A percentile compares a stretch with the other conserved stretches of the same genome.
Evolutionary conservation across 2,113 vertebrate species (phyloP).

Genomic region (Otus sunia): DNA sequence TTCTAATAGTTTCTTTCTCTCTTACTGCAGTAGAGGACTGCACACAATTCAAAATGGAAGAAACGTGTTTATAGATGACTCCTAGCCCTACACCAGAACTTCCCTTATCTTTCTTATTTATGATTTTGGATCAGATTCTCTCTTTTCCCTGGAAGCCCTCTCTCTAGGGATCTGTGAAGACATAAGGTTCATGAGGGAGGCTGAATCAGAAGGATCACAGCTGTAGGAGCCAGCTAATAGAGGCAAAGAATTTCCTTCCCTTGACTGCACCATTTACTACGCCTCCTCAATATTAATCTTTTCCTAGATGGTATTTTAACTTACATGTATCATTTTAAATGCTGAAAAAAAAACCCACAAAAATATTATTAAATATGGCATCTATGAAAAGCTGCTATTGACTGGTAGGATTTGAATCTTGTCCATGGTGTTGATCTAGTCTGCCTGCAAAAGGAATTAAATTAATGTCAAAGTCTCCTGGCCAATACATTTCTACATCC

Average conservation of each 20-base stretch:
- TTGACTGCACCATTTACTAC: background rate
- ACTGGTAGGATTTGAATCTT: background rate
- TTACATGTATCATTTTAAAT: background rate
- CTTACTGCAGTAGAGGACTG: background rate
- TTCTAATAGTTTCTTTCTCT: background rate
- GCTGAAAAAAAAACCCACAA: accelerated
- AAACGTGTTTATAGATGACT: background rate
- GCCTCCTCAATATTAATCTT: background rate
- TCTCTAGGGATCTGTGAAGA: background rate
- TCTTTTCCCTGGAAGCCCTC: background rate
- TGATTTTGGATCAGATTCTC: background rate
- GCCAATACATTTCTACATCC: slow-evolving; percentile 13
- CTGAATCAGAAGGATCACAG: background rate
- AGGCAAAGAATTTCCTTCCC: background rate
- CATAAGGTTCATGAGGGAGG: background rate
- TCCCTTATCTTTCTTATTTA: background rate
- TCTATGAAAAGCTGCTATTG: background rate
- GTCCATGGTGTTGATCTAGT: background rate
- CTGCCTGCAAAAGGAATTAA: slow-evolving; percentile 12
- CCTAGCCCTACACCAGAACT: background rate
- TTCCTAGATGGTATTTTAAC: background rate
- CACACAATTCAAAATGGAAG: background rate
- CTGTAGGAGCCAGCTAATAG: background rate
- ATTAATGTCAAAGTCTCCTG: slow-evolving; percentile 22
- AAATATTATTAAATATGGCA: background rate